Percentiles rank a stretch among this genome's conserved stretches.
Evolutionary conservation across 2,888 invertebrate species (phyloP).

Genomic region (Caenorhabditis angaria): DNA sequence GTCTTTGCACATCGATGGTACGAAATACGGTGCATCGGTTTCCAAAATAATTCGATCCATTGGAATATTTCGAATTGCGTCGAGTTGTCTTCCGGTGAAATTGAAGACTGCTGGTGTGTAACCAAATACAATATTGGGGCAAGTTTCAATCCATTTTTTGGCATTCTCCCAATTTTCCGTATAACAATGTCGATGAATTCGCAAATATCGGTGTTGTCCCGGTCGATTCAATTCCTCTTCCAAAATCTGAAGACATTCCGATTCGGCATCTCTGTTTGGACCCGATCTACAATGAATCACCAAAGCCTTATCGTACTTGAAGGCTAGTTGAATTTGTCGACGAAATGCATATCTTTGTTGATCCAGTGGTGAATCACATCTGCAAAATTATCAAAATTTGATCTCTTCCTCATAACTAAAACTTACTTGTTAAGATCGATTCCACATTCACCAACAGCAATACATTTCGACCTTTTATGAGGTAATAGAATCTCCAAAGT

Average conservation of each 20-base stretch:
- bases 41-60: conserved; percentile 74
- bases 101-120: conserved; percentile 37
- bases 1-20: conserved; percentile 64
- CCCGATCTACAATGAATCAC: conserved; percentile 74
- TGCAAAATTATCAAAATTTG: conserved; percentile 48
- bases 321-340: conserved; percentile 73
- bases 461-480: conserved; percentile 63
- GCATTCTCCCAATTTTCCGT: conserved; percentile 73
- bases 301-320: conserved; percentile 72
- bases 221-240: conserved; percentile 69
- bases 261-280: conserved; percentile 68
- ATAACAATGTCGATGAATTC: conserved; percentile 75
- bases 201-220: conserved; percentile 62
- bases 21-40: conserved; percentile 76
- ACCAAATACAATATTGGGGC: conserved; percentile 73
- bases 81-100: conserved; percentile 57
- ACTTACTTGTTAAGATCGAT: conserved; percentile 72
- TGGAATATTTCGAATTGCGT: conserved; percentile 73
- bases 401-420: background rate
- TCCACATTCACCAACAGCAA: conserved; percentile 75
- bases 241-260: conserved; percentile 73
- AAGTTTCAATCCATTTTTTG: conserved; percentile 73
- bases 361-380: conserved; percentile 68
- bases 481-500: conserved; percentile 36
- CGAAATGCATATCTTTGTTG: conserved; percentile 73